Percentiles rank a stretch among this genome's conserved stretches.
Conservation (phyloP, 2,888 invertebrate genomes). For the Aleiodes testaceus region DNA sequence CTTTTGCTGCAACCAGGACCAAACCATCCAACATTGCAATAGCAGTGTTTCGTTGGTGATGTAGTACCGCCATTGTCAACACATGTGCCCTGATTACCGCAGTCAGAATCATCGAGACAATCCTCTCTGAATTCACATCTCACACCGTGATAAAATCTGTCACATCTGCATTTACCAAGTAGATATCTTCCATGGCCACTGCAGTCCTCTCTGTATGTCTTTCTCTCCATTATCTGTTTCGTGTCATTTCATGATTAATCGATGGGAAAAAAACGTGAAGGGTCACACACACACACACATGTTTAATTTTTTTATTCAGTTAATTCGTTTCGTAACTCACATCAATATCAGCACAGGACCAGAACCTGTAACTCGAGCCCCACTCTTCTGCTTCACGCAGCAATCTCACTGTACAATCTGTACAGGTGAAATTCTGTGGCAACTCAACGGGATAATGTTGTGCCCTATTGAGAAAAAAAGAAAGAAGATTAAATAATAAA, state of each 20-base stretch:
- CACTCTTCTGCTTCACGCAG: conserved; percentile 94
- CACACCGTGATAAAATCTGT: conserved; percentile 85
- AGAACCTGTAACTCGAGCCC: conserved; percentile 89
- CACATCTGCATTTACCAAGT: conserved; percentile 86
- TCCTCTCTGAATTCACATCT: conserved; percentile 93
- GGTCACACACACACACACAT: too few species aligned
- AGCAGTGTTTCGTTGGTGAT: conserved; percentile 88
- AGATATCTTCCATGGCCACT: conserved; percentile 88
- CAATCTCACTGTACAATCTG: conserved; percentile 91
- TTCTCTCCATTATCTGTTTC: conserved; percentile 74
- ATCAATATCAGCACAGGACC: conserved; percentile 97
- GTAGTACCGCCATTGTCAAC: conserved; percentile 86
- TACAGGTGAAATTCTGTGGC: conserved; percentile 87
- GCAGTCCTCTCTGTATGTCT: conserved; percentile 87
- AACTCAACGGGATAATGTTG: conserved; percentile 87
- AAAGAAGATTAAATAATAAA: conserved; percentile 31
- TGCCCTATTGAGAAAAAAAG: conserved; percentile 76
- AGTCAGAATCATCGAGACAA: conserved; percentile 88
- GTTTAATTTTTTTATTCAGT: neutral
- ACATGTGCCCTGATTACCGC: conserved; percentile 90
- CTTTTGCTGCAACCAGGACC: conserved; percentile 89
- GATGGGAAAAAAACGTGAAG: neutral
- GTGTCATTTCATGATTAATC: conserved; percentile 7
- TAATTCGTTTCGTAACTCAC: conserved; percentile 73
- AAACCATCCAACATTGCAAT: conserved; percentile 91